Evolutionary conservation across 2,113 vertebrate genomes (phyloP).

Genomic region (Nymphicus hollandicus): DNA sequence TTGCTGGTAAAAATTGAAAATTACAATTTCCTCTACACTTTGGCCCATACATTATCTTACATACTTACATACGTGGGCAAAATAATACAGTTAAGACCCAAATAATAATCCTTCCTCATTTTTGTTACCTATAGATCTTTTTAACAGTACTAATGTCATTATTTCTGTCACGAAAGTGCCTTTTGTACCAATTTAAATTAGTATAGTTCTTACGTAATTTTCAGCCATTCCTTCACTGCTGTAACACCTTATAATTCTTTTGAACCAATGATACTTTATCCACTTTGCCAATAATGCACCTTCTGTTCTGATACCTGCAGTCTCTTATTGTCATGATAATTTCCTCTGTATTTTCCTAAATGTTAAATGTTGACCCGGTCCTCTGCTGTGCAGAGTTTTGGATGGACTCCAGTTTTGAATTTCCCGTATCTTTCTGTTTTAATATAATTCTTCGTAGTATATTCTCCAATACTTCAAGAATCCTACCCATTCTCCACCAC

Average conservation of each 20-base stretch:
- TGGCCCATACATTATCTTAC: neutral
- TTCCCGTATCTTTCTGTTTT: neutral
- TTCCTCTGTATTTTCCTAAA: neutral
- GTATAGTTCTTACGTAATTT: neutral
- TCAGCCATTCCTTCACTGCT: neutral
- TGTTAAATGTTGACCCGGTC: neutral
- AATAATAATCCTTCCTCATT: neutral
- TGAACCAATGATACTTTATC: neutral
- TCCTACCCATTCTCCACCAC: neutral
- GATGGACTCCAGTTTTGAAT: neutral
- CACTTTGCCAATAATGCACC: neutral
- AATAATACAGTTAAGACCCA: neutral
- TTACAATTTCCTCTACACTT: neutral
- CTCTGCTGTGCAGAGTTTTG: neutral
- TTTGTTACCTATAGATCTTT: neutral
- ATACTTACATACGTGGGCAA: neutral
- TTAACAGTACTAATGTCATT: neutral
- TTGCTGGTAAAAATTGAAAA: neutral
- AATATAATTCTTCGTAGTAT: neutral
- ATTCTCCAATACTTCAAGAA: neutral
- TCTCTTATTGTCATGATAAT: neutral
- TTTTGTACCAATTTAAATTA: neutral
- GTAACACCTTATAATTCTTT: neutral
- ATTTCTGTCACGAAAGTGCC: neutral
- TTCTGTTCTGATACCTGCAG: neutral